These are phyloP conservation scores for Drosophila parthenogenetica DNA, from an alignment of 2,888 invertebrate species.

Conservation along the genomic window DNA sequence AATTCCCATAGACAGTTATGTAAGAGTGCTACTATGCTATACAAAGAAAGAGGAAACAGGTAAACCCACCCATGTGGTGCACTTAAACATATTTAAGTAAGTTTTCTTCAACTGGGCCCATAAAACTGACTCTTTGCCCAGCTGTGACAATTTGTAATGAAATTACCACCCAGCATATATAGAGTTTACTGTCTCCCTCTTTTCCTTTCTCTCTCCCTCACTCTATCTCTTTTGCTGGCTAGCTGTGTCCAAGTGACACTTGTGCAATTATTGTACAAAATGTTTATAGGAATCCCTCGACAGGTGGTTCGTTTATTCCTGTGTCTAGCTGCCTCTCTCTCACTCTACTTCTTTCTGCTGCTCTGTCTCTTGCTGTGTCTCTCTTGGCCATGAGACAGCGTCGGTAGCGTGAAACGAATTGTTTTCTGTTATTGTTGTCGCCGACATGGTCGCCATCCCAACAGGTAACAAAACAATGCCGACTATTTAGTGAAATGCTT, in stretches of 20 bases:
- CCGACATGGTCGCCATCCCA: slow-evolving; percentile 55
- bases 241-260: slow-evolving; percentile 64
- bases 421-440: slow-evolving; percentile 33
- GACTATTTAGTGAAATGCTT: slow-evolving; percentile 74
- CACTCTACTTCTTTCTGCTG: slow-evolving; percentile 1
- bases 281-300: slow-evolving; percentile 46
- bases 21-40: slow-evolving; percentile 18
- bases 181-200: slow-evolving; percentile 4
- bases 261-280: slow-evolving; percentile 67
- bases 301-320: slow-evolving; percentile 41
- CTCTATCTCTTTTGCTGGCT: background rate
- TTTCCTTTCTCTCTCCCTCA: background rate
- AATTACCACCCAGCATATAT: slow-evolving; percentile 47
- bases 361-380: background rate
- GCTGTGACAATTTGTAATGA: slow-evolving; percentile 49
- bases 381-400: slow-evolving; percentile 39
- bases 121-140: slow-evolving; percentile 37
- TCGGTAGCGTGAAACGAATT: slow-evolving; percentile 59
- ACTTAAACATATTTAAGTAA: slow-evolving; percentile 27
- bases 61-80: slow-evolving; percentile 27
- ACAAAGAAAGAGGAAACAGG: slow-evolving; percentile 4
- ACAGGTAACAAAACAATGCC: slow-evolving; percentile 67
- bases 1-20: slow-evolving; percentile 34
- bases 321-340: slow-evolving; percentile 7
- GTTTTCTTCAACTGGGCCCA: slow-evolving; percentile 17